Percentiles rank a stretch among this genome's conserved stretches.
Conservation (phyloP, 2,888 invertebrate genomes). For the Panzeria rudis region DNA sequence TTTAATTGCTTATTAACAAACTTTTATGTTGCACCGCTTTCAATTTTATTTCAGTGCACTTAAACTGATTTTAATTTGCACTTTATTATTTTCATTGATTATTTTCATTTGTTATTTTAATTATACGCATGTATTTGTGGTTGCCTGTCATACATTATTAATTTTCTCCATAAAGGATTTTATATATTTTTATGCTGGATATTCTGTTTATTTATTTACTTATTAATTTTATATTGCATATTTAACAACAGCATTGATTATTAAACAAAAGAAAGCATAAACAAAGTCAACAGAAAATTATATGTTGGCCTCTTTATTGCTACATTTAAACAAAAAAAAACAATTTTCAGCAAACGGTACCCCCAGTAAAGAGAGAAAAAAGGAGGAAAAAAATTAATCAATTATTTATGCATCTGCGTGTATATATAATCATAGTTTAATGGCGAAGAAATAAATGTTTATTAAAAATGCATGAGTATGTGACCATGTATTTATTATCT, state of each 20-base stretch:
- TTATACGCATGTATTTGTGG: not conserved
- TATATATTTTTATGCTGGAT: not conserved
- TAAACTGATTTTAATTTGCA: slow-evolving; percentile 27
- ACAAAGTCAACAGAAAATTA: slow-evolving; percentile 17
- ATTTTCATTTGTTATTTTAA: slow-evolving; percentile 29
- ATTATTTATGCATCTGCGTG: slow-evolving; percentile 8
- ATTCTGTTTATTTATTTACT: slow-evolving; percentile 23
- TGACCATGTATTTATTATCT: slow-evolving; percentile 36
- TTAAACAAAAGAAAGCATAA: not conserved
- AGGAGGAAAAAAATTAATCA: slow-evolving; percentile 18
- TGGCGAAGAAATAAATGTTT: slow-evolving; percentile 9
- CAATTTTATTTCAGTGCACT: slow-evolving; percentile 3
- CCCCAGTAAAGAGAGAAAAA: not conserved
- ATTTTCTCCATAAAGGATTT: not conserved
- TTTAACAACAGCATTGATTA: not conserved
- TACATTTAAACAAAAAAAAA: not conserved
- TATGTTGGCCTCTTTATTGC: not conserved
- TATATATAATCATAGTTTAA: not conserved
- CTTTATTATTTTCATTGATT: slow-evolving; percentile 42
- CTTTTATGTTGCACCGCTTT: not conserved
- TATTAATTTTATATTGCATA: slow-evolving; percentile 12
- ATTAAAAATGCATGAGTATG: not conserved
- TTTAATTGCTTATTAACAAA: slow-evolving; percentile 13
- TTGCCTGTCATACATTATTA: not conserved
- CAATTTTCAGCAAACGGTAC: not conserved